Conservation (phyloP, 2,888 invertebrate species). For the Molorchus minor region DNA sequence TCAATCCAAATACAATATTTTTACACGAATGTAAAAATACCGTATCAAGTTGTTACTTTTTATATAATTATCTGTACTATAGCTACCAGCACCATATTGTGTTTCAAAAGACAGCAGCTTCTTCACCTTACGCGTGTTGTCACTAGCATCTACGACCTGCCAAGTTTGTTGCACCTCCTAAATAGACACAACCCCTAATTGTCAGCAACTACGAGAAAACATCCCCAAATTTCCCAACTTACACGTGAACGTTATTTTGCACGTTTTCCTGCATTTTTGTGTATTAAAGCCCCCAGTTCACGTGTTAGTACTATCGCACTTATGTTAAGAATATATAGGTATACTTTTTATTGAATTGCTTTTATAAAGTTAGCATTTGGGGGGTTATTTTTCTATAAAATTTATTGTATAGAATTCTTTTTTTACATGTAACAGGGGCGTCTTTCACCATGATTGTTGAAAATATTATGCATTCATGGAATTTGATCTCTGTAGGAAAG, state of each 20-base stretch:
- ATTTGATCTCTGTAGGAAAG: too few relatives aligned
- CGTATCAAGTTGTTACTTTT: constrained; percentile 14
- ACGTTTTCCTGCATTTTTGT: constrained; percentile 22
- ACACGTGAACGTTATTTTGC: constrained; percentile 11
- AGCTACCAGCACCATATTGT: constrained; percentile 16
- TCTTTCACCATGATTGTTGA: too few relatives aligned
- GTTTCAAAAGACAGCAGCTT: constrained; percentile 10
- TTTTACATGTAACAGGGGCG: too few relatives aligned
- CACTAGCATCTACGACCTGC: constrained; percentile 1
- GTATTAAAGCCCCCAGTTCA: constrained; percentile 3
- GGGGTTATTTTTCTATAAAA: too few relatives aligned
- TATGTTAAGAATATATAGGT: too few relatives aligned
- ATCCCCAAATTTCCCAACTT: background rate
- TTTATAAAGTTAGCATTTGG: background rate
- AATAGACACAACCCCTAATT: constrained; percentile 9
- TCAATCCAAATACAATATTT: too few relatives aligned
- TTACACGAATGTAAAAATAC: too few relatives aligned
- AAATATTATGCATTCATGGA: too few relatives aligned
- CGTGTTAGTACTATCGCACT: background rate
- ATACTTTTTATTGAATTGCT: background rate
- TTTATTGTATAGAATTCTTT: too few relatives aligned
- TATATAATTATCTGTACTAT: constrained; percentile 13
- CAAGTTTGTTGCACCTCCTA: constrained; percentile 7
- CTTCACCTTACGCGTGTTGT: constrained; percentile 16
- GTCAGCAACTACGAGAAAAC: background rate